A percentile compares a stretch with the other conserved stretches of the same genome.
Evolutionary conservation across 2,888 invertebrate species (phyloP).

Genomic region (Empis livida): DNA sequence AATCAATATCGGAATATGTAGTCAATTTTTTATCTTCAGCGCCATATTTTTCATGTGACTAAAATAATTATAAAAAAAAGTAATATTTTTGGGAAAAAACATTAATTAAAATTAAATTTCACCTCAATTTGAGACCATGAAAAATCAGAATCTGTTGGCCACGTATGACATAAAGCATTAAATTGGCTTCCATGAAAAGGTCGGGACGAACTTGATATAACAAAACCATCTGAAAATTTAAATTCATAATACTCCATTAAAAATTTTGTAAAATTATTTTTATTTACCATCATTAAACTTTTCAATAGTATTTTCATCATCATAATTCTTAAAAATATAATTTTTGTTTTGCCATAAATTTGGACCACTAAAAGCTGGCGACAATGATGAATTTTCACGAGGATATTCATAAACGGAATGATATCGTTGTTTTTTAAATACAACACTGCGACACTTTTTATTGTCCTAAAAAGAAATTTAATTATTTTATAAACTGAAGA

Average conservation of each 20-base stretch:
- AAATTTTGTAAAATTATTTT: neutral
- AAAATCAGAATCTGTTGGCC: constrained; percentile 18
- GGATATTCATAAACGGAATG: constrained; percentile 78
- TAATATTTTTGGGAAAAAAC: too few relatives aligned
- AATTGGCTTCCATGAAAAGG: constrained; percentile 18
- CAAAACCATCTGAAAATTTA: constrained; percentile 14
- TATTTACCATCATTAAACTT: constrained; percentile 8
- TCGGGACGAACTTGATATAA: constrained; percentile 15
- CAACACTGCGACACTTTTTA: constrained; percentile 50
- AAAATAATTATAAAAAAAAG: too few relatives aligned
- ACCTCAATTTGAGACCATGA: constrained; percentile 16
- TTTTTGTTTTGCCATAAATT: constrained; percentile 10
- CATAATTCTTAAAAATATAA: constrained; percentile 1
- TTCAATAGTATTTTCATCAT: constrained; percentile 5
- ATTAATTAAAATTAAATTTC: neutral
- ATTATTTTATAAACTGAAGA: neutral
- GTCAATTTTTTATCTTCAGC: constrained; percentile 3
- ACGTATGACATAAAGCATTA: constrained; percentile 16
- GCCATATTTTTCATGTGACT: neutral
- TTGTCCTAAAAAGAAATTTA: constrained; percentile 36
- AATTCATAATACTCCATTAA: too few relatives aligned
- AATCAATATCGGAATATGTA: constrained; percentile 4
- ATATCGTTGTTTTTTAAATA: constrained; percentile 72
- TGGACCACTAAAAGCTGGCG: constrained; percentile 16
- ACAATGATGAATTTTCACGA: constrained; percentile 41